Evolutionary conservation across 2,797 vertebrate genomes (phyloP).

Genomic region (Epinephelus awoara): DNA sequence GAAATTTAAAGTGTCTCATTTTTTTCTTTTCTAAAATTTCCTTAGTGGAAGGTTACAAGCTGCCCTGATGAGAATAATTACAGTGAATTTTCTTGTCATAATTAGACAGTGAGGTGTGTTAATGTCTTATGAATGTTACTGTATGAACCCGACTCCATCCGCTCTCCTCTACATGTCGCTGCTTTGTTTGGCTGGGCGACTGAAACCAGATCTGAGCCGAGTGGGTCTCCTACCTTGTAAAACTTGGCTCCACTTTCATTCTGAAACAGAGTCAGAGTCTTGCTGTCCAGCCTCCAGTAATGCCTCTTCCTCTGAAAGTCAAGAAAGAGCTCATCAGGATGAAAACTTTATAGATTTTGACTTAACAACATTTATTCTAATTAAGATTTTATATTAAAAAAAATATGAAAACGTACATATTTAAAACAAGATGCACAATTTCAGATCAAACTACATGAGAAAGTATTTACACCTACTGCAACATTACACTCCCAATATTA

Average conservation of each 20-base stretch:
- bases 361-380: too few species aligned
- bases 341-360: background rate
- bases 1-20: too few species aligned
- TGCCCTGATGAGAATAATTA: background rate
- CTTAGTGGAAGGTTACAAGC: background rate
- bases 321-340: background rate
- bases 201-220: slow-evolving; percentile 48
- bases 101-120: background rate
- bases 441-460: too few species aligned
- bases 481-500: too few species aligned
- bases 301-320: slow-evolving; percentile 87
- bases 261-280: slow-evolving; percentile 87
- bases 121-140: slow-evolving; percentile 1
- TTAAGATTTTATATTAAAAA: too few species aligned
- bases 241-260: slow-evolving; percentile 87
- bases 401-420: too few species aligned
- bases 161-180: background rate
- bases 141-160: slow-evolving; percentile 32
- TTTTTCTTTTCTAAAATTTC: background rate
- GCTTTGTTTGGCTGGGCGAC: slow-evolving; percentile 34
- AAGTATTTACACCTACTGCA: too few species aligned
- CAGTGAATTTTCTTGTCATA: background rate
- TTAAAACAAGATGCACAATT: too few species aligned
- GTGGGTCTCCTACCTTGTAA: slow-evolving; percentile 83
- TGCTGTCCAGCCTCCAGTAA: slow-evolving; percentile 89